phyloP scores from a whole-genome alignment of 2,797 vertebrate species.

The Urophycis tenuis region DNA sequence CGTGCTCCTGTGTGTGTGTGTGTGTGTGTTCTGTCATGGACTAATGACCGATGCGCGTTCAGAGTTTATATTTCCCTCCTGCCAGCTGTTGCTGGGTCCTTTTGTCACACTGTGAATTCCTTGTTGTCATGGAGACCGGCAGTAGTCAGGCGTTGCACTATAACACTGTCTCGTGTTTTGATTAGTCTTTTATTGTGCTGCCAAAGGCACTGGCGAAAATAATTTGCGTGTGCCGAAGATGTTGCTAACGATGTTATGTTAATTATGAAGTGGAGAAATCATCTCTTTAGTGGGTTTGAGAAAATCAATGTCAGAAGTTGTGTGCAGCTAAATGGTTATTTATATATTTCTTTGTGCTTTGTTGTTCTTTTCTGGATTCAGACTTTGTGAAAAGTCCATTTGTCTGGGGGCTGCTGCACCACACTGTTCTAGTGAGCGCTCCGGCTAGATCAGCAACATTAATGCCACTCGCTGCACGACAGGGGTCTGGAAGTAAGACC shows the following conservation, averaged over 20 bases:
- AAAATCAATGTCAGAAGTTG: not conserved
- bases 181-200: conserved; percentile 9
- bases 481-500: conserved; percentile 22
- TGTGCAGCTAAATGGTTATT: conserved; percentile 7
- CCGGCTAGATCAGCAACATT: too few relatives aligned
- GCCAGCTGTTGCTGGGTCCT: conserved; percentile 24
- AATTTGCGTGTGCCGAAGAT: not conserved
- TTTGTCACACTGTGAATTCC: conserved; percentile 51
- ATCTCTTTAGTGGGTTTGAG: not conserved
- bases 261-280: not conserved
- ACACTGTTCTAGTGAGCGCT: too few relatives aligned
- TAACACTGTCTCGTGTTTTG: not conserved
- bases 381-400: not conserved
- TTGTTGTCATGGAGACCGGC: conserved; percentile 33
- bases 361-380: not conserved
- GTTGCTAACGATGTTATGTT: not conserved
- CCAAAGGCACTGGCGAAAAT: conserved; percentile 28
- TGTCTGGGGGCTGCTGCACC: not conserved
- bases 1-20: conserved; percentile 37
- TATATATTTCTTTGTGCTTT: conserved; percentile 22
- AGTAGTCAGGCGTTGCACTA: conserved; percentile 39
- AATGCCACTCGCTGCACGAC: conserved; percentile 2
- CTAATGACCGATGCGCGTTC: conserved; percentile 45
- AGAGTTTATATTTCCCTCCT: conserved; percentile 21
- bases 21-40: conserved; percentile 43